A percentile compares a stretch with the other conserved stretches of the same genome.
Conservation (phyloP, 2,113 vertebrate species). For the Pristiophorus japonicus region DNA sequence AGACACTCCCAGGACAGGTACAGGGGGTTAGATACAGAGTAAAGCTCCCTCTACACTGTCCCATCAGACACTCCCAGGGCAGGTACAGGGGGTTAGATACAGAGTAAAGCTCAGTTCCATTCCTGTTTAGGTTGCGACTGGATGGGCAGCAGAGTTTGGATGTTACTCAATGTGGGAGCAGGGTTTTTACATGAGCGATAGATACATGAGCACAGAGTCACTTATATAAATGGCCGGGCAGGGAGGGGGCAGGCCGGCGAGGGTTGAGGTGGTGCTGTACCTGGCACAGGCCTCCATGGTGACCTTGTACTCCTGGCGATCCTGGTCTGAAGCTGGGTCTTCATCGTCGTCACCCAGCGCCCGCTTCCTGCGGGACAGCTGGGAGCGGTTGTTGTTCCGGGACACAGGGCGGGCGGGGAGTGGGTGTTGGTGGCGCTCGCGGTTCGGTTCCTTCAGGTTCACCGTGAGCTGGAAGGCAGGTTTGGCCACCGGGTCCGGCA, state of each 20-base stretch:
- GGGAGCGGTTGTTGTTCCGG: constrained; percentile 53
- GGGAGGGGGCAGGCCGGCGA: too few relatives aligned
- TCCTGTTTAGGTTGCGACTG: not conserved
- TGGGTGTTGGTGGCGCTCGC: constrained; percentile 49
- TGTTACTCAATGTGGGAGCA: not conserved
- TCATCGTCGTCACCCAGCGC: constrained; percentile 65
- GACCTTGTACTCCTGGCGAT: constrained; percentile 75
- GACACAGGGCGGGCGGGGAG: constrained; percentile 47
- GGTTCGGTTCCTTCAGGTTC: constrained; percentile 70
- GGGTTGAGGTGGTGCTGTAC: constrained; percentile 48
- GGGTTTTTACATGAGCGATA: not conserved
- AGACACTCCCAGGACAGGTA: too few relatives aligned
- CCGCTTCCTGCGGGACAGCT: constrained; percentile 56
- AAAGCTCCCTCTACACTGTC: too few relatives aligned
- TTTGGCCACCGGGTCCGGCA: constrained; percentile 78
- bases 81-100: too few relatives aligned
- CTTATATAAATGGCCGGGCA: too few relatives aligned
- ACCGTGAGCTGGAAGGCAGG: constrained; percentile 83
- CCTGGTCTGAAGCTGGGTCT: constrained; percentile 74
- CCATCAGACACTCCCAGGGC: too few relatives aligned
- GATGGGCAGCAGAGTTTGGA: constrained; percentile 19
- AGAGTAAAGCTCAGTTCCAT: not conserved
- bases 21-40: too few relatives aligned
- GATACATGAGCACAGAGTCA: not conserved
- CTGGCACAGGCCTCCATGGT: constrained; percentile 78